Base-by-base conservation (phyloP, 2,797 vertebrate species). In the Acanthornis magna region DNA sequence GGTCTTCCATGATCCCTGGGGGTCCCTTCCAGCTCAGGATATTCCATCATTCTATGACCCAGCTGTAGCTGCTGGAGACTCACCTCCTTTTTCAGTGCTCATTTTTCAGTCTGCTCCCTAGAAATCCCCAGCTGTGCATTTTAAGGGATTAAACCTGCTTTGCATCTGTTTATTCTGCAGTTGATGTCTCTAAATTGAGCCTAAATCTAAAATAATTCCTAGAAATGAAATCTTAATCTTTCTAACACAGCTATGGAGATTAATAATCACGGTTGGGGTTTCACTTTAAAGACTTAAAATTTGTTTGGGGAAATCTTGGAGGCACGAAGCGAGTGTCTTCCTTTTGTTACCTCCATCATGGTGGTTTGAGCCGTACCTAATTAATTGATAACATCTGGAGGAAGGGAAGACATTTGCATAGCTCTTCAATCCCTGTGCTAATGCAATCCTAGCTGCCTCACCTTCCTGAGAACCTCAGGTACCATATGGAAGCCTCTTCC, bases 191-290 rank as follows among this genome's bases (percentile, higher is more conserved):
- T 73, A 73, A 94, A 92, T 94, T 82, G 85, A 95, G 32, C 48
- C 78, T 91, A 89, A 95, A 88, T 85, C 91, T 66, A n/a, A 82
- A 95, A 85, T 93, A 94, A 96, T 96, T 91, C 71, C 21, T 51
- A 51, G 63, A 89, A 91, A 80, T 85, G 43, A 79, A 85, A 85
- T 73, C 48, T 89, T 96, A 89, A 88, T 94, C 82, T 95, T 43
- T 40, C 72, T 47, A 76, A 80, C 63, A 20, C 0, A 1, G 40
- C 0, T 0, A 9, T 45, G 71, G 61, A 73, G 82, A 81, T 88
- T 66, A 83, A 83, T 79, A 85, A 73, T 87, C 58, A 66, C 21
- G 2, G 58, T 8, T 79, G 81, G 47, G 87, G 19, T 62, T 95
- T 91, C 38, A 16, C 62, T 85, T 89, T 79, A 61, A 87, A 85